Percentiles rank a stretch among this genome's conserved stretches.
These are phyloP conservation scores for Orchestia grillus DNA, from an alignment of 1,140 invertebrate species.

Conservation along the genomic window DNA sequence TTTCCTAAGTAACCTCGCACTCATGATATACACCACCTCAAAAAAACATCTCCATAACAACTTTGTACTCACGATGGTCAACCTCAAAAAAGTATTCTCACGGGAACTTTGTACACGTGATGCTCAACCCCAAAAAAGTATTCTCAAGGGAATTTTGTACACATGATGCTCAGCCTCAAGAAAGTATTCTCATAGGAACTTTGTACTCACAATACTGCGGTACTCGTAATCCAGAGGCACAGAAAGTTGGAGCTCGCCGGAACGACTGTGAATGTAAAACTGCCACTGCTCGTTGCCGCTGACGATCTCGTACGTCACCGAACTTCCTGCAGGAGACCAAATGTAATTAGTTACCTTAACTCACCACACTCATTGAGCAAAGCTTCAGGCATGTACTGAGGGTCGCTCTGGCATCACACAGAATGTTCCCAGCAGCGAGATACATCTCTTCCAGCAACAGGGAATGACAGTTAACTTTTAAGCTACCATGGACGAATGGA, in stretches of 20 bases:
- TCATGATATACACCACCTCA: no score
- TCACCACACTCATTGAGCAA: background rate
- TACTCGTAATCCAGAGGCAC: constrained; percentile 21
- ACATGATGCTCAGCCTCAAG: background rate
- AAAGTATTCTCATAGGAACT: background rate
- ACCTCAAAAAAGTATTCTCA: no score
- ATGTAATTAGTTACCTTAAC: background rate
- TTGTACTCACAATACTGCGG: constrained; percentile 20
- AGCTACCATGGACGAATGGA: background rate
- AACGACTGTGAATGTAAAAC: background rate
- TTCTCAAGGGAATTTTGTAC: background rate
- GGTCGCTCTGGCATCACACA: background rate
- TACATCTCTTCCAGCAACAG: background rate
- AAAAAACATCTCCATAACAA: no score
- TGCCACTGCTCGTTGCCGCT: constrained; percentile 47
- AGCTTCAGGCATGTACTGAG: background rate
- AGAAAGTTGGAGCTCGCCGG: background rate
- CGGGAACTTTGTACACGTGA: no score
- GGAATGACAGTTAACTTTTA: background rate
- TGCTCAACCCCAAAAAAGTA: no score
- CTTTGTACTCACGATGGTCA: no score
- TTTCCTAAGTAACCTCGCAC: no score
- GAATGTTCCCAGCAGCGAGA: background rate
- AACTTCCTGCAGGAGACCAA: background rate
- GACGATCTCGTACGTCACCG: constrained; percentile 45